Percentiles rank a stretch among this genome's conserved stretches.
phyloP scores from a whole-genome alignment of 2,113 vertebrate genomes.

The Lophura nycthemera region DNA sequence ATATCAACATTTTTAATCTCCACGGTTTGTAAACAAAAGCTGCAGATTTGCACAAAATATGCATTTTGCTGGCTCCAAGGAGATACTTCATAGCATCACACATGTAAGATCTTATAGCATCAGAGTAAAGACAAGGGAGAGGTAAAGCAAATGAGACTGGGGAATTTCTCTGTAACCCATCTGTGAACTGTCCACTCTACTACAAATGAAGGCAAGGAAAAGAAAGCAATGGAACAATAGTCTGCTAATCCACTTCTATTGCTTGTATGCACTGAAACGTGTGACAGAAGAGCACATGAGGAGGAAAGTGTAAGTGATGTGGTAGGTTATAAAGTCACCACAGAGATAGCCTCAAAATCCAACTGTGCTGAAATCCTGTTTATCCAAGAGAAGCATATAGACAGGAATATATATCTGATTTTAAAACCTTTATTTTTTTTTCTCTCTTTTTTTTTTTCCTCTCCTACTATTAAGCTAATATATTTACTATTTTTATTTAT shows the following conservation, averaged over 20 bases:
- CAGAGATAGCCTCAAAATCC: background rate
- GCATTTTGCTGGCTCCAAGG: background rate
- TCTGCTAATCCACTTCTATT: accelerated
- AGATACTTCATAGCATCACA: background rate
- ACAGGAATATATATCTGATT: background rate
- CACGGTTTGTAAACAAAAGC: background rate
- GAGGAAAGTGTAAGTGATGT: background rate
- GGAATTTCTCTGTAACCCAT: background rate
- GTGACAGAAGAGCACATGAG: background rate
- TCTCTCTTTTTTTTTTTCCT: background rate
- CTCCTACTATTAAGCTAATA: background rate
- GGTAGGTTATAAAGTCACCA: background rate
- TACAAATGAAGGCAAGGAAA: background rate
- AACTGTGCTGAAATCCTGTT: background rate
- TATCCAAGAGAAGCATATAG: background rate
- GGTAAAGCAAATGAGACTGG: background rate
- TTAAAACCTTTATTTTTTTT: background rate
- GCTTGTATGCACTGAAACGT: background rate
- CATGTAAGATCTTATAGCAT: background rate
- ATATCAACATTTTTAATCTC: background rate
- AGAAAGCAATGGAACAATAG: background rate
- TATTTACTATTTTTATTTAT: background rate
- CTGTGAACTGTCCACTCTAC: background rate
- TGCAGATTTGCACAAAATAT: background rate
- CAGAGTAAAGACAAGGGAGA: background rate